Base-by-base conservation (phyloP, 1,140 invertebrate genomes). In the Orius insidiosus region DNA sequence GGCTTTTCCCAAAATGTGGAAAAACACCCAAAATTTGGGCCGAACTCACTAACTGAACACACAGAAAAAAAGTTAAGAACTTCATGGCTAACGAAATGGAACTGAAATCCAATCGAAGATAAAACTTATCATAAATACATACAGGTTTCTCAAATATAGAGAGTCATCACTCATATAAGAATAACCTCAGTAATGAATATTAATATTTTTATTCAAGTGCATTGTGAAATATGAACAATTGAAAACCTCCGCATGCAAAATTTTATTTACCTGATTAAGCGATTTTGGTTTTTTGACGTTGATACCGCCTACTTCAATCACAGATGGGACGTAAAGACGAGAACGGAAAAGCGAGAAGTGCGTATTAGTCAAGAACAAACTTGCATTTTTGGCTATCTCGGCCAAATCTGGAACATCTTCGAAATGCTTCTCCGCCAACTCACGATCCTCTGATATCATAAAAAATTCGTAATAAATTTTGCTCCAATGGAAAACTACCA, bases 181-280 rank as follows among this genome's bases (percentile, higher is more conserved):
- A 24, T 24, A 24, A 7, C 24, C 3, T 7, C 3, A 3, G 24
- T 24, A 7, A 24, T 24, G 24, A 24, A 24, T 24, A 24, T 24
- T 24, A 24, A 24, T 24, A 24, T 24, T 24, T 24, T 24, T 24
- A 24, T 24, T 24, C 7, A 4, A 24, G 7, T 24, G 24, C 3
- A 7, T 7, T 24, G 7, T 24, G 24, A 3, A 24, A 24, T 24
- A 24, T 24, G 35, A 3, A 36, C 32, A 24, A 24, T 24, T 24
- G 3, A 24, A n/a, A n/a, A 9, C n/a, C 35, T 36, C 9, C 3
- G n/a, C 3, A 11, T 33, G 32, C n/a, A n/a, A n/a, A n/a, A n/a
- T n/a, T n/a, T n/a, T n/a, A 60, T 60, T 65, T 63, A 73, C 72
- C 42, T 65, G 49, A n/a, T 68, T 64, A 48, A 78, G 53, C 9